Evolutionary conservation across 2,888 invertebrate genomes (phyloP), one percentile per base, ranked within the genome.

Genomic region (Latheticus oryzae): DNA sequence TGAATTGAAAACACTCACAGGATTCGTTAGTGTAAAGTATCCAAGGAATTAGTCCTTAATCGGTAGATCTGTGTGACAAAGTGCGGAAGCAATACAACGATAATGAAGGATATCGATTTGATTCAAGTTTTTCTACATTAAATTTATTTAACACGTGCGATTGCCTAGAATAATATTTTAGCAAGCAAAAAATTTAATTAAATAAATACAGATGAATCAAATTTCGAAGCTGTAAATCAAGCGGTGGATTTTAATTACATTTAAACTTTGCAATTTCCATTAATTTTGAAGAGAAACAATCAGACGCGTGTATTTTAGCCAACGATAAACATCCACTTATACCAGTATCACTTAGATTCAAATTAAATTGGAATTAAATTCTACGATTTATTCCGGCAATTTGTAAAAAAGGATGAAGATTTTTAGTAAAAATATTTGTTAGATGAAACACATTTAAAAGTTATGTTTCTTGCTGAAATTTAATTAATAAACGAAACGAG

Each of bases 341-440:
- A 37, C 35, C 26, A 37, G 19, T 50, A 9, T 38, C 12, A 16
- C 35, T 45, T 19, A 9, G 45, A 12, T 35, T 35, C 50, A 50
- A 37, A 50, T 50, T 50, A 52, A 52, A 42, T 52, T 52, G 32
- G 40, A 40, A 52, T 52, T 52, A 42, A 52, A 42, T 45, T 17
- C 12, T 32, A 21, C 32, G 30, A 45, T 45, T 45, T 45, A 45
- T 45, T 45, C 21, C 19, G 9, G 9, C 28, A 28, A 45, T 30
- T 45, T n/a, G n/a, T n/a, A n/a, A n/a, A n/a, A n/a, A n/a, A n/a
- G n/a, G 11, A 35, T 5, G 13, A 7, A 8, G 35, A 30, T 26
- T 26, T 7, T 7, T 2, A 26, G 26, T 26, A 8, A 26, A 8
- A 8, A 5, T 5, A 5, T 21, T 21, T 5, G 3, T 21, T 5